phyloP scores from a whole-genome alignment of 2,797 vertebrate genomes.

The Varecia variegata region DNA sequence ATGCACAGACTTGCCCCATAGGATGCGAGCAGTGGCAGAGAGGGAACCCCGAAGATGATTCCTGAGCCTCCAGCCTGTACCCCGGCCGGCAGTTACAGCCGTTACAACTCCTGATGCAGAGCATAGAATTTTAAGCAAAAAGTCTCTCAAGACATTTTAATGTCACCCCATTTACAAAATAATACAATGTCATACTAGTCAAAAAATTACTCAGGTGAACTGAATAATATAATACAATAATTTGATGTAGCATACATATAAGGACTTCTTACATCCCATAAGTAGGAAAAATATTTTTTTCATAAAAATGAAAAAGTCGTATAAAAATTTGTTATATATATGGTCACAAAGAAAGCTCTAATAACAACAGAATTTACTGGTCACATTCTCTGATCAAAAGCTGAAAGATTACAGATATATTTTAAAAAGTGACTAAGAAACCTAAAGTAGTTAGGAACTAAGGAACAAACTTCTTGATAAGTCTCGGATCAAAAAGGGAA shows the following conservation, averaged over 20 bases:
- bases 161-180: background rate
- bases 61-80: background rate
- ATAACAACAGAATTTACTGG: background rate
- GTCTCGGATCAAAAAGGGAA: background rate
- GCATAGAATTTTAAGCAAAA: conserved; percentile 7
- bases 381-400: background rate
- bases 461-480: background rate
- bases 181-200: background rate
- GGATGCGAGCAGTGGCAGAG: background rate
- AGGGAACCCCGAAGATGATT: background rate
- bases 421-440: background rate
- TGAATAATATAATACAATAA: background rate
- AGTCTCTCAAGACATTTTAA: too few species aligned
- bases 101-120: background rate
- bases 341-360: background rate
- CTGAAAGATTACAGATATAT: background rate
- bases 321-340: background rate
- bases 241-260: background rate
- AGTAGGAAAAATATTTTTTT: background rate
- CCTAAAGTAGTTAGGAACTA: background rate
- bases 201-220: background rate
- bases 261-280: background rate
- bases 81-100: background rate
- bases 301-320: background rate
- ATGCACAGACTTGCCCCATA: background rate